phyloP scores from a whole-genome alignment of 2,797 vertebrate genomes.

The Chanos chanos region DNA sequence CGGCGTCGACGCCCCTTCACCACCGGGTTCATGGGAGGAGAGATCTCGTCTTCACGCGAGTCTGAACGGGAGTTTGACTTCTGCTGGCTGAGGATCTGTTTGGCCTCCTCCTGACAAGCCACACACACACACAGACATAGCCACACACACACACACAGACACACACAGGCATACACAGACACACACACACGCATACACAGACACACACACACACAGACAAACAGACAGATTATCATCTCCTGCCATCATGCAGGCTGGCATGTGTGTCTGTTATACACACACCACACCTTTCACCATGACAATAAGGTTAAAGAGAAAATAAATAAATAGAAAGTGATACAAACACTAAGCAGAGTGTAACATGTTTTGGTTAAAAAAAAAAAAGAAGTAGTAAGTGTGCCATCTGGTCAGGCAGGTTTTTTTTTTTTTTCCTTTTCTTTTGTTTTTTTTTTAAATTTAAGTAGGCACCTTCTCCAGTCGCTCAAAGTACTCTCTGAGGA shows the following conservation, averaged over 20 bases:
- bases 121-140: not conserved
- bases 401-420: too few relatives aligned
- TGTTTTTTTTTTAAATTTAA: not conserved
- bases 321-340: too few relatives aligned
- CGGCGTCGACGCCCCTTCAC: constrained; percentile 94
- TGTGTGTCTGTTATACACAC: too few relatives aligned
- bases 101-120: constrained; percentile 85
- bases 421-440: too few relatives aligned
- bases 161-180: not conserved
- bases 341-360: too few relatives aligned
- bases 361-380: too few relatives aligned
- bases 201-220: not conserved
- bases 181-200: constrained; percentile 45
- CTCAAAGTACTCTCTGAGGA: constrained; percentile 96
- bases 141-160: not conserved
- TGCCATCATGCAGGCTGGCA: too few relatives aligned
- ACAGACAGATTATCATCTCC: too few relatives aligned
- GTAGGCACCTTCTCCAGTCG: constrained; percentile 86
- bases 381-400: too few relatives aligned
- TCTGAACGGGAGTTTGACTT: constrained; percentile 89
- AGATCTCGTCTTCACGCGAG: constrained; percentile 95
- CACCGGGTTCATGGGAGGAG: constrained; percentile 97
- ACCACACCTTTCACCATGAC: too few relatives aligned
- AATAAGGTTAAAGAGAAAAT: too few relatives aligned
- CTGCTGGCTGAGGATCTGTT: constrained; percentile 91